Base-by-base conservation (phyloP, 2,797 vertebrate genomes). In the Pipistrellus nathusii region DNA sequence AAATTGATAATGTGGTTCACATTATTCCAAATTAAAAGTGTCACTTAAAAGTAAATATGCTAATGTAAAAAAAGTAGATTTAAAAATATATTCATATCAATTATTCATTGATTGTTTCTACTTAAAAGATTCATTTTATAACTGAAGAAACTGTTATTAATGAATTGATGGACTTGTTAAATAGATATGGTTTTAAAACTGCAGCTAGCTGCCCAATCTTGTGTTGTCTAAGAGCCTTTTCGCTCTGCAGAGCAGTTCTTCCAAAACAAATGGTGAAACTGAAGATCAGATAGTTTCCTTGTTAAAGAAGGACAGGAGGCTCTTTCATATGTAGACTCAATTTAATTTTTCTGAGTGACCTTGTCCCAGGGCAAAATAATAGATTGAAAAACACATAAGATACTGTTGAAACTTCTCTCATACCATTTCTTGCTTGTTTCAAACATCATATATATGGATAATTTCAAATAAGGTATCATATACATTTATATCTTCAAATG, bases 21-120 rank as follows among this genome's bases (percentile, higher is more conserved):
- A 13, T 88, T 55, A 84, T 8, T 71, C 32, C 76, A 93, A 94
- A 71, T 89, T 85, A 78, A 93, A 89, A 77, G 32, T 93, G 48
- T 81, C 35, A 23, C 32, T 85, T 92, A 72, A 82, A 91, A 73
- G 48, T 88, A 68, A 91, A 35, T 59, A 75, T 78, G 17, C 3
- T 81, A 73, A 68, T 78, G 23, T 80, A 3, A 30, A 71, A 72
- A 72, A 80, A 85, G 10, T 87, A 75, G 51, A 80, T 59, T 62
- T 62, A 62, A 59, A 59, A 30, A 30, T 72, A 46, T 44, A 62
- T 35, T 62, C 72, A n/a, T 11, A 41, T 88, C 30, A 92, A 53
- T 66, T 90, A 78, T 84, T 88, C 68, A 32, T 62, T 41, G 38
- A 77, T 93, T 53, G 1, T 76, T 90, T 92, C 86, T 11, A 38